Evolutionary conservation across 2,888 invertebrate species (phyloP).

Genomic region (Oscheius sp.): DNA sequence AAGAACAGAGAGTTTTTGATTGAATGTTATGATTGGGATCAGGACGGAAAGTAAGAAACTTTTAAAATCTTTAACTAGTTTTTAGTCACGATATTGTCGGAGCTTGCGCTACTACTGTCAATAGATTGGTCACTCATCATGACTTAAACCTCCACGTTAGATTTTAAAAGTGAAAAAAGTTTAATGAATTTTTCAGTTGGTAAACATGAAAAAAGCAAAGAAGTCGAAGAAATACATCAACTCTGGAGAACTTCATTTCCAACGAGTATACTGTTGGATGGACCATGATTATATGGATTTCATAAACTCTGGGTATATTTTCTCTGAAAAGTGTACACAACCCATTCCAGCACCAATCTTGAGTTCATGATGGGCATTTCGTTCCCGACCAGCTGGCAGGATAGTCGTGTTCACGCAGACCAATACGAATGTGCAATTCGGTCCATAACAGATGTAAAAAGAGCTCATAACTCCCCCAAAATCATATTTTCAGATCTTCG

Average conservation of each 20-base stretch:
- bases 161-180: not conserved
- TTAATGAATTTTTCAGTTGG: conserved; percentile 45
- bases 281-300: conserved; percentile 62
- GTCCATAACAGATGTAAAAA: conserved; percentile 50
- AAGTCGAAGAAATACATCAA: conserved; percentile 60
- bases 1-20: conserved; percentile 74
- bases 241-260: conserved; percentile 57
- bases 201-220: conserved; percentile 60
- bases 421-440: conserved; percentile 63
- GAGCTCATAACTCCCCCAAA: not conserved
- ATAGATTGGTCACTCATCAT: conserved; percentile 69
- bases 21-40: conserved; percentile 75
- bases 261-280: conserved; percentile 51
- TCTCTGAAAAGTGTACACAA: no score
- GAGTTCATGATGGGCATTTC: conserved; percentile 61
- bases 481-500: conserved; percentile 45
- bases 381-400: conserved; percentile 61
- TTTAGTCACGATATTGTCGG: conserved; percentile 73
- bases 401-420: conserved; percentile 48
- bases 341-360: conserved; percentile 52
- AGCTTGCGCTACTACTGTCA: conserved; percentile 73
- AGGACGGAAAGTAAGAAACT: conserved; percentile 71
- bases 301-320: conserved; percentile 53
- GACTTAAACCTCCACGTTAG: conserved; percentile 5
- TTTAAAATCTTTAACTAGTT: not conserved